Base-by-base conservation (phyloP, 2,113 vertebrate species). In the Triplophysa rosa region DNA sequence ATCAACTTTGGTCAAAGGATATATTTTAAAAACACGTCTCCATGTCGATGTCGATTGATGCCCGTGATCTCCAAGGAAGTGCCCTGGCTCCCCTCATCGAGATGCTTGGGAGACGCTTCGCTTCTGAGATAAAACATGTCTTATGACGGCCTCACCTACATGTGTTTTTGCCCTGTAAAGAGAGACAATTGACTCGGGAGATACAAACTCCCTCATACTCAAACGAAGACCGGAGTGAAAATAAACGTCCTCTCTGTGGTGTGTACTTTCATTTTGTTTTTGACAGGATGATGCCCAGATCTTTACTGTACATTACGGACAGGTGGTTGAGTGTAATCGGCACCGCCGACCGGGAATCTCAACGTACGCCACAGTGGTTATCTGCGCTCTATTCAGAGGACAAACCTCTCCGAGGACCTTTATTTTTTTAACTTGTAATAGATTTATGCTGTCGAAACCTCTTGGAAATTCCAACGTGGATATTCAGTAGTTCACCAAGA, bases 311-410 rank as follows among this genome's bases (percentile, higher is more conserved):
- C 68, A 66, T 10, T 33, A 17, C 19, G 24, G 42, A 66, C 69
- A n/a, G 85, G 89, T 87, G 86, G 84, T 88, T 87, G 89, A 90
- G 90, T 89, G 88, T 89, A 76, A 92, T 90, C 91, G 89, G 82
- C 90, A 83, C 83, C 85, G n/a, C 47, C 47, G 0, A 58, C 24
- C 47, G 69, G 65, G 63, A 77, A 67, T 58, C 23, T 66, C 40
- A 52, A 33, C 68, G 65, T 33, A 12, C 26, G 33, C 54, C 65
- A 52, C 42, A 54, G 72, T 23, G 26, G 61, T 67, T 63, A 14
- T 21, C 6, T 70, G 29, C 8, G 24, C 40, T 79, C 33, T 62
- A 77, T 52, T 65, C 37, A 54, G 45, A 63, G 12, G 58, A 69
- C 45, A 69, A 23, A 82, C 80, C 58, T 69, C 29, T 33, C 58